These are phyloP conservation scores for Crotalus viridis DNA, from an alignment of 2,113 vertebrate species.

Conservation along the genomic window DNA sequence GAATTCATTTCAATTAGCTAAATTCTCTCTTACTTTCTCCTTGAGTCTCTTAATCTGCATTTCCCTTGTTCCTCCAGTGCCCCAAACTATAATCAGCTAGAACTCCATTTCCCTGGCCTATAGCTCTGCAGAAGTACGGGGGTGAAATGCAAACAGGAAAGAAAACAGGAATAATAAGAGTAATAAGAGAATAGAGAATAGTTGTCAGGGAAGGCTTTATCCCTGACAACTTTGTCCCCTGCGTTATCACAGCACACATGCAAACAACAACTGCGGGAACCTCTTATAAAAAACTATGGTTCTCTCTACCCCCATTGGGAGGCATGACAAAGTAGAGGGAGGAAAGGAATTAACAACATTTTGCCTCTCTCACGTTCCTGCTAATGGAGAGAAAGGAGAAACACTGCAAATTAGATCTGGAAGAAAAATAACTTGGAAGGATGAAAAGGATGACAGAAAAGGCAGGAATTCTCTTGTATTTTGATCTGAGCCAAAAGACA, in stretches of 20 bases:
- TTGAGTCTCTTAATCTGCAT: background rate
- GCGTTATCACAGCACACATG: background rate
- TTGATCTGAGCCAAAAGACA: background rate
- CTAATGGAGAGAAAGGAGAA: background rate
- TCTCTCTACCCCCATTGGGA: background rate
- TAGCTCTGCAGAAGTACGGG: background rate
- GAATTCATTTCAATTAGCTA: background rate
- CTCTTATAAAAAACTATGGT: background rate
- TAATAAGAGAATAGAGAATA: background rate
- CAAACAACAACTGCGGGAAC: background rate
- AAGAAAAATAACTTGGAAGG: background rate
- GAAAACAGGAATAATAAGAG: background rate
- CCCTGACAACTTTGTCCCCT: background rate
- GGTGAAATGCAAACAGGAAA: background rate
- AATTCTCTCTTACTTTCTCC: background rate
- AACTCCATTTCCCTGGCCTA: background rate
- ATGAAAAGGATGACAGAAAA: background rate
- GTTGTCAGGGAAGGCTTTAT: background rate
- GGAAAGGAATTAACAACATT: background rate
- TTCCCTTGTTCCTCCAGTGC: background rate
- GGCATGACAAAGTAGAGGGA: background rate
- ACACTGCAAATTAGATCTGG: background rate
- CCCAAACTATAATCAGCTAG: background rate
- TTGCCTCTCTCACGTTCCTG: background rate
- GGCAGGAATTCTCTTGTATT: background rate